Evolutionary conservation across 2,888 invertebrate species (phyloP), one percentile per base, ranked within the genome.

Genomic region (Branchipolynoe longqiensis): DNA sequence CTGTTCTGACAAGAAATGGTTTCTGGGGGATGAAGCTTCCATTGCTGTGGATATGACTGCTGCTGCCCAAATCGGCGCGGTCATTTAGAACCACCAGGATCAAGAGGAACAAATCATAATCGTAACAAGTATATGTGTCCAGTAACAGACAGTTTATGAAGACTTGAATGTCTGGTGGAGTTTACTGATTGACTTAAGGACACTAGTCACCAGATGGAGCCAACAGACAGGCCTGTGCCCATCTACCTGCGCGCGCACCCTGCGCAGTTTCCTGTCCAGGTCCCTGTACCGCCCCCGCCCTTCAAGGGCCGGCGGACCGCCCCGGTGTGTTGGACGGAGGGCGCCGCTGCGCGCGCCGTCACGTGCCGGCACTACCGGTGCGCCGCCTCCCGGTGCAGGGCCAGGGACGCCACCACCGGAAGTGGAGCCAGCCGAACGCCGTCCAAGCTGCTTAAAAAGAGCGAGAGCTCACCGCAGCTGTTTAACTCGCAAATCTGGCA

Each of bases 281-380:
- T 48, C 8, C 48, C 48, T 12, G 8, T 48, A 8, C 8, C 18
- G 18, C 18, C 48, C 18, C 69, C 69, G 18, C 33, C 69, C 1
- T 1, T 22, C 36, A 0, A 25, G 1, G 14, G 62, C 0, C 62
- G 14, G 62, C 14, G 2, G 2, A 14, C 0, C 0, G 69, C 18
- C 6, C 36, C 36, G 36, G 36, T 69, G 6, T 69, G 69, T 38
- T 69, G 69, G 69, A 69, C 69, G 36, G 69, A 33, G 69, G 69
- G 38, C 3, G 69, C 69, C 3, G 69, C 69, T 22, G 18, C 38
- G 3, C 18, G 22, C 14, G 69, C 69, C 36, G 36, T 69, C 69
- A 14, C 36, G 36, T 18, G 18, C 36, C 69, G 69, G 18, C 69
- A 69, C 69, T n/a, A 8, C 36, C 33, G 69, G 36, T 69, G 25